Conservation (phyloP, 2,888 invertebrate genomes). For the Apomyelois bistriatella region DNA sequence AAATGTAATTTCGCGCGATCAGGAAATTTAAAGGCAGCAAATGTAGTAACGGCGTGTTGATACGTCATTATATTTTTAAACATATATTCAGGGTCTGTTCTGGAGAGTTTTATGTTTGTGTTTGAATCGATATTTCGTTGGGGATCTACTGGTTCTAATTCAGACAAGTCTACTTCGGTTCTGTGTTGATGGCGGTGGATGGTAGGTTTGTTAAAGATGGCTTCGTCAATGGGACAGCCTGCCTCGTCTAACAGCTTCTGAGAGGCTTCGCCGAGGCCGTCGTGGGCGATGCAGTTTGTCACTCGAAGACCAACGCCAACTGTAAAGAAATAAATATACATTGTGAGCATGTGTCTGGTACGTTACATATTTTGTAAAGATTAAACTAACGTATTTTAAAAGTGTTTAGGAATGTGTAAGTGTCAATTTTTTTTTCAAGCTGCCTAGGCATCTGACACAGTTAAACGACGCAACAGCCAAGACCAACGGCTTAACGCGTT, state of each 20-base stretch:
- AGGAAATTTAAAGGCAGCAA: constrained; percentile 91
- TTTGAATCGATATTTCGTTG: constrained; percentile 54
- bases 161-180: constrained; percentile 60
- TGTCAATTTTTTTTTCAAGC: too few species aligned
- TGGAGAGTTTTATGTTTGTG: constrained; percentile 46
- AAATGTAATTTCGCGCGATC: constrained; percentile 88
- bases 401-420: too few species aligned
- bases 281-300: constrained; percentile 88
- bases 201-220: constrained; percentile 78
- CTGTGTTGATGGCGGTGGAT: constrained; percentile 61
- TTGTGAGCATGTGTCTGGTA: neutral
- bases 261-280: constrained; percentile 87
- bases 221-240: constrained; percentile 87
- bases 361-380: too few species aligned
- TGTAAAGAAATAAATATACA: constrained; percentile 39
- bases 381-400: too few species aligned
- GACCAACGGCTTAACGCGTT: too few species aligned
- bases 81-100: constrained; percentile 56
- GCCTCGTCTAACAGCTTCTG: constrained; percentile 86
- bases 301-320: constrained; percentile 87
- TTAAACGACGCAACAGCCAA: too few species aligned
- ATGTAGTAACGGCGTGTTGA: constrained; percentile 80
- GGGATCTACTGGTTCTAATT: constrained; percentile 53
- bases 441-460: too few species aligned
- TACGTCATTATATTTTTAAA: constrained; percentile 74